Evolutionary conservation across 2,888 invertebrate genomes (phyloP), one percentile per base, ranked within the genome.

Genomic region (Yponomeuta plumbellus): DNA sequence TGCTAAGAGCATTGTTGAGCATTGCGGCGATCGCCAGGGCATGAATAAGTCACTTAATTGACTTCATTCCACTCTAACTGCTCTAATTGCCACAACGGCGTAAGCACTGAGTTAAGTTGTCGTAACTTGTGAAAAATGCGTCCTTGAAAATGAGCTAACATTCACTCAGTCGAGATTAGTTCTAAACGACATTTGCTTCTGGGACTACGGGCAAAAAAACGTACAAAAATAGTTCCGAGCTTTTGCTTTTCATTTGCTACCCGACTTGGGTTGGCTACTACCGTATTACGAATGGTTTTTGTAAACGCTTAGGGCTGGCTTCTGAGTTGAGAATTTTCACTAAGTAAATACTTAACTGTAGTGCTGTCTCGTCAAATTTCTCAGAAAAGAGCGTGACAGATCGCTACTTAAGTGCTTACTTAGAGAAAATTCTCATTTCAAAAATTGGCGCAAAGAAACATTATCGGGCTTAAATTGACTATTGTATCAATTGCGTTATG

Each of bases 21-120:
- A n/a, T n/a, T 13, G 63, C 13, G 44, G 22, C 22, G 63, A 63
- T 59, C 44, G 39, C 3, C n/a, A 23, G 11, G 58, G 40, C 58
- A 61, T 66, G 58, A 56, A 66, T 66, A 66, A 52, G 68, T 61
- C 58, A 68, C 59, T 65, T 65, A 21, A 67, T 69, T 66, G 65
- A 62, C 68, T 66, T 64, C 70, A 69, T 68, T 69, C 68, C 65
- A 17, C 13, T 64, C 63, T 64, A 66, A 64, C 66, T 64, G 56
- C 44, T 64, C 64, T 39, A 20, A 44, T 63, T 20, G 21, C 21
- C 17, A 61, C 26, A 6, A 59, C 21, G 22, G 13, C 44, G 44
- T 52, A 52, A 4, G 13, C 44, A 52, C 44, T 52, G 8, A 52
- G 44, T 17, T 17, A 52, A 13, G 10, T 58, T 22, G 21, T 11